Evolutionary conservation across 1,140 invertebrate species (phyloP).

Genomic region (Idris sp.): DNA sequence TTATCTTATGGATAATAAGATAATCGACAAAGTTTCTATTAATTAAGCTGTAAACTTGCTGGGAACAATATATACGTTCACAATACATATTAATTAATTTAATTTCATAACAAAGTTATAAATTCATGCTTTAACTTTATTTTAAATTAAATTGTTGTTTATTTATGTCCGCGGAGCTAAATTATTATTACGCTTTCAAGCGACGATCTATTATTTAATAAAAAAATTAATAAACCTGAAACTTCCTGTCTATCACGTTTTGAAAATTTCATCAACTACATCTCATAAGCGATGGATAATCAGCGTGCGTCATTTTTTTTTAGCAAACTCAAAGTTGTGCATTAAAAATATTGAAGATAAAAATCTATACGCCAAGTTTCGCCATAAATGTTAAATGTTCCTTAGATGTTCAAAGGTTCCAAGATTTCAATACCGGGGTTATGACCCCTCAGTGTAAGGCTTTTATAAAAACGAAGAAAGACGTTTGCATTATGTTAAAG

Average conservation of each 20-base stretch:
- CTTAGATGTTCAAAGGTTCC: neutral
- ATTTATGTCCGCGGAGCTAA: neutral
- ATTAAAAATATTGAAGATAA: slow-evolving; percentile 15
- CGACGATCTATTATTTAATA: no score
- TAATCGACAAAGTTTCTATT: neutral
- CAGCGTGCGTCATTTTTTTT: no score
- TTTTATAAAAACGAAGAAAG: no score
- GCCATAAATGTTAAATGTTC: slow-evolving; percentile 5
- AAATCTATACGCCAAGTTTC: slow-evolving; percentile 1
- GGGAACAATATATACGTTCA: neutral
- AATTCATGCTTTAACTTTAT: neutral
- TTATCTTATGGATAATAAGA: neutral
- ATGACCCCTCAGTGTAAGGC: neutral
- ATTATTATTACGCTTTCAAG: neutral
- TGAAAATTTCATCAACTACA: no score
- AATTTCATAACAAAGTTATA: slow-evolving; percentile 4
- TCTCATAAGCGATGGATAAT: no score
- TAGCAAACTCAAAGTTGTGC: slow-evolving; percentile 8
- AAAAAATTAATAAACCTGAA: no score
- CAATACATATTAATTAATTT: slow-evolving; percentile 1
- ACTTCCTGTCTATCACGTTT: no score
- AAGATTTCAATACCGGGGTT: neutral
- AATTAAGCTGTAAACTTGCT: neutral
- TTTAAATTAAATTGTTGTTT: neutral
- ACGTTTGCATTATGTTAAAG: neutral